Percentiles rank a stretch among this genome's conserved stretches.
Evolutionary conservation across 2,888 invertebrate species (phyloP).

Genomic region (Ceriagrion tenellum): DNA sequence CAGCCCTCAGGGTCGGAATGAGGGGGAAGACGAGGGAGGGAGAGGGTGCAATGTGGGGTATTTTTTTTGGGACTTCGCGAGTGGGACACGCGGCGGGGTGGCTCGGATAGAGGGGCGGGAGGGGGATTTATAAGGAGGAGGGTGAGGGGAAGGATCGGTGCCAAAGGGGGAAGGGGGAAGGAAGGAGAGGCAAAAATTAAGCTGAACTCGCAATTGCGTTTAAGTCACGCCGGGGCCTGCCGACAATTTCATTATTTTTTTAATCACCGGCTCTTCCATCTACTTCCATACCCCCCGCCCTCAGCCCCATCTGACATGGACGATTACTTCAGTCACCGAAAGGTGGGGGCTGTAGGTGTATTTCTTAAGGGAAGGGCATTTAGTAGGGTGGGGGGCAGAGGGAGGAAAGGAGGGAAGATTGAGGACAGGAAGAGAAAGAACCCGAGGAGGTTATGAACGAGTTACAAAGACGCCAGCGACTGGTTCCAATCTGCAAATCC

Average conservation of each 20-base stretch:
- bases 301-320: neutral
- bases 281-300: neutral
- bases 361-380: neutral
- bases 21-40: neutral
- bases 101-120: neutral
- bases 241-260: constrained; percentile 70
- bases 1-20: neutral
- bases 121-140: too few species aligned
- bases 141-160: too few species aligned
- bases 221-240: constrained; percentile 70
- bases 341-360: neutral
- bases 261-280: constrained; percentile 69
- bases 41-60: neutral
- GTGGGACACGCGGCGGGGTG: neutral
- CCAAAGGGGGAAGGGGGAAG: too few species aligned
- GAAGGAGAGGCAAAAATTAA: constrained; percentile 46
- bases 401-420: neutral
- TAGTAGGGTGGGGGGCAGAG: neutral
- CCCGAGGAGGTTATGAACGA: neutral
- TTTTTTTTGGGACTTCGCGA: neutral
- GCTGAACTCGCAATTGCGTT: constrained; percentile 67
- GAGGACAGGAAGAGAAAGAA: neutral
- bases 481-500: neutral
- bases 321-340: constrained; percentile 60
- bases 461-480: neutral